Conservation (phyloP, 1,140 invertebrate genomes). For the Procambarus clarkii region DNA sequence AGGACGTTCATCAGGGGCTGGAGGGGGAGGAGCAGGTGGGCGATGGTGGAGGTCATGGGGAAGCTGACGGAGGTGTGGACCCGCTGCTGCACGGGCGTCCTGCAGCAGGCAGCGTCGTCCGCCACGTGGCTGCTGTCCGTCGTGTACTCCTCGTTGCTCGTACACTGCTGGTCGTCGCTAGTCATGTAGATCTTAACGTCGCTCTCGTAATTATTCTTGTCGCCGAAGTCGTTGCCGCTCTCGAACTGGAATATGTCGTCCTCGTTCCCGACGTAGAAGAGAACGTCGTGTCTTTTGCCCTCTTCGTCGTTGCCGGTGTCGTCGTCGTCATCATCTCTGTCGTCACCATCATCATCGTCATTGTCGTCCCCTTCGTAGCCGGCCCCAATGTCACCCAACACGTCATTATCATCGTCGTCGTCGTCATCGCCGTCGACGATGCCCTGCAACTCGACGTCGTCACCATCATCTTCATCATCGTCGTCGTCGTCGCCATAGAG, state of each 20-base stretch:
- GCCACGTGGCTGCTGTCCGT: not conserved
- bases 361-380: not conserved
- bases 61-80: constrained; percentile 18
- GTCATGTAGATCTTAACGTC: constrained; percentile 8
- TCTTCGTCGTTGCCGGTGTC: not conserved
- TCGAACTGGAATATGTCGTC: constrained; percentile 17
- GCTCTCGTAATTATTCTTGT: constrained; percentile 6
- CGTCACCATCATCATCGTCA: not conserved
- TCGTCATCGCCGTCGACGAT: not conserved
- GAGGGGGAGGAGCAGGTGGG: constrained; percentile 45
- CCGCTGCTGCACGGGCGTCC: not conserved
- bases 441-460: not conserved
- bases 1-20: constrained; percentile 49
- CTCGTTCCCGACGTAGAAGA: constrained; percentile 29
- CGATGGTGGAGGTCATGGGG: constrained; percentile 38
- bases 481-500: not conserved
- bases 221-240: constrained; percentile 19
- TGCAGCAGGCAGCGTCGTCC: not conserved
- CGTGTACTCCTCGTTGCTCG: not conserved
- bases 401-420: not conserved
- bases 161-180: not conserved
- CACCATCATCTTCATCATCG: not conserved
- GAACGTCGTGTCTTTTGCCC: not conserved
- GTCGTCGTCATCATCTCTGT: not conserved
- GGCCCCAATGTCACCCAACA: not conserved